These are phyloP conservation scores for Myotis yumanensis DNA, from an alignment of 2,113 vertebrate genomes.

Conservation along the genomic window DNA sequence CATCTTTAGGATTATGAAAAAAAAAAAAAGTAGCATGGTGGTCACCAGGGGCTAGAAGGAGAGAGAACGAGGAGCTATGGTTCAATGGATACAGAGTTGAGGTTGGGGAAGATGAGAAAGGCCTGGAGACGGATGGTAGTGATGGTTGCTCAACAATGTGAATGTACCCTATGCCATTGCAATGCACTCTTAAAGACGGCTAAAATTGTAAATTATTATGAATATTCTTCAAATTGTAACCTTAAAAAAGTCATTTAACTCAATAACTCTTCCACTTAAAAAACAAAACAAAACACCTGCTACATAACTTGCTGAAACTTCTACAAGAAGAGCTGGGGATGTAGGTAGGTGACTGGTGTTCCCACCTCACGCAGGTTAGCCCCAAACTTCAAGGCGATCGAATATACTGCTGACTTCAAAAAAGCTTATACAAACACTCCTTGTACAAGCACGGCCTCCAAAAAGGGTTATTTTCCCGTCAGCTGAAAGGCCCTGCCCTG, in stretches of 20 bases:
- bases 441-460: background rate
- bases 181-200: background rate
- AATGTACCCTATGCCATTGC: background rate
- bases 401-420: background rate
- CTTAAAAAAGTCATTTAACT: background rate
- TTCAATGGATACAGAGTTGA: background rate
- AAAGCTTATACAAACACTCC: background rate
- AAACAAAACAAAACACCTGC: background rate
- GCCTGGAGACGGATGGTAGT: background rate
- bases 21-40: background rate
- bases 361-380: background rate
- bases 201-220: background rate
- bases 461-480: background rate
- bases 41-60: background rate
- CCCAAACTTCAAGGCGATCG: constrained; percentile 4
- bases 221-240: background rate
- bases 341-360: background rate
- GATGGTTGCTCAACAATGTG: background rate
- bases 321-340: background rate
- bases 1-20: too few species aligned
- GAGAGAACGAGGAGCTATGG: background rate
- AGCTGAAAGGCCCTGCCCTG: background rate
- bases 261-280: background rate
- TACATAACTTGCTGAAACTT: background rate
- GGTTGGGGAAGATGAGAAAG: background rate